phyloP scores from a whole-genome alignment of 2,888 invertebrate genomes.

The Dryococelus australis region DNA sequence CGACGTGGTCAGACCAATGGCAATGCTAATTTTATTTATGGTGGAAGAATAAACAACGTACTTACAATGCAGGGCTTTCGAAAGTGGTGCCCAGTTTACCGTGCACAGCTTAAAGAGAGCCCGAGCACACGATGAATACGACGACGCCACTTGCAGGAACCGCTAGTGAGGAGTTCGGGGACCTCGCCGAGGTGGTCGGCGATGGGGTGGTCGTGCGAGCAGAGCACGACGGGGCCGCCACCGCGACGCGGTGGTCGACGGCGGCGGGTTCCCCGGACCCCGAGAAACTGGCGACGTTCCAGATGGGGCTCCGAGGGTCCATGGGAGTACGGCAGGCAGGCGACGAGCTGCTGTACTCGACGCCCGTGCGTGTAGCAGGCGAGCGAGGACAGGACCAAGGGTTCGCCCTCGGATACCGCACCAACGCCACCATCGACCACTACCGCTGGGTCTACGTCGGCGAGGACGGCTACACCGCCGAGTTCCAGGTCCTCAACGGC shows the following conservation, averaged over 20 bases:
- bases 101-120: no score
- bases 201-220: neutral
- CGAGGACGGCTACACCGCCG: neutral
- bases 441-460: constrained; percentile 4
- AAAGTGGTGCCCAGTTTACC: no score
- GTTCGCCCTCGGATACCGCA: neutral
- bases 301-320: neutral
- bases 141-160: no score
- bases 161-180: no score
- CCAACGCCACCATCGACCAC: constrained; percentile 16
- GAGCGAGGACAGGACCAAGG: neutral
- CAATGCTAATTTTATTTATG: no score
- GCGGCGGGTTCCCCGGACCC: no score
- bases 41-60: no score
- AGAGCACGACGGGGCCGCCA: neutral
- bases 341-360: neutral
- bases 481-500: neutral
- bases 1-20: no score
- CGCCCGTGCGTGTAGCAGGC: neutral
- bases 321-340: neutral
- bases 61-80: no score
- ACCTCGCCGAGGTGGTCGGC: no score
- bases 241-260: neutral
- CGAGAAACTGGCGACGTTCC: neutral
- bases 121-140: no score